These are phyloP conservation scores for Connochaetes taurinus DNA, from an alignment of 2,113 vertebrate species.

Conservation along the genomic window DNA sequence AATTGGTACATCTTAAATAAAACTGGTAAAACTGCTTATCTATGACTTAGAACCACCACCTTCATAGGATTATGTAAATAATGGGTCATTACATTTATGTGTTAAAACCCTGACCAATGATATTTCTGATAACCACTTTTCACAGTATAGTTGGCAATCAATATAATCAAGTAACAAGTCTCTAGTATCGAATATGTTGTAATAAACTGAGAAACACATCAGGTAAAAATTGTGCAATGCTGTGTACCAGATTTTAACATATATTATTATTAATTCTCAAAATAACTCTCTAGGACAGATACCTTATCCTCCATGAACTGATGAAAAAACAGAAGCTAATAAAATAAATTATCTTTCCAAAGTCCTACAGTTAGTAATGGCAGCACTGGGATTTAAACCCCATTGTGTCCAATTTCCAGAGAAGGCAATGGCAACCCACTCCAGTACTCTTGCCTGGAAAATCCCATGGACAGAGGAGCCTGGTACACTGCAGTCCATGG, in stretches of 20 bases:
- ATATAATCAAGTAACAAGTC: background rate
- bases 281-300: background rate
- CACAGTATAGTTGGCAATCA: background rate
- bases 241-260: background rate
- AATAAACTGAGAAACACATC: background rate
- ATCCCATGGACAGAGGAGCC: too few species aligned
- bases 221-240: background rate
- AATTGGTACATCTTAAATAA: background rate
- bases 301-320: background rate
- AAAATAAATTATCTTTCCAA: constrained; percentile 12
- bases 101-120: background rate
- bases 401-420: background rate
- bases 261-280: background rate
- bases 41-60: background rate
- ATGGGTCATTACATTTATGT: background rate
- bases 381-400: background rate
- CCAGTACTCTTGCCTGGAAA: too few species aligned
- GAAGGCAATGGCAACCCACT: too few species aligned
- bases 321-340: background rate
- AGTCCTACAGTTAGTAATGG: background rate
- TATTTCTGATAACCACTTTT: background rate
- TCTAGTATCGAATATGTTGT: background rate
- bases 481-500: too few species aligned
- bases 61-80: background rate
- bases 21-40: background rate